Evolutionary conservation across 2,888 invertebrate genomes (phyloP).

Genomic region (Artemia sinica): DNA sequence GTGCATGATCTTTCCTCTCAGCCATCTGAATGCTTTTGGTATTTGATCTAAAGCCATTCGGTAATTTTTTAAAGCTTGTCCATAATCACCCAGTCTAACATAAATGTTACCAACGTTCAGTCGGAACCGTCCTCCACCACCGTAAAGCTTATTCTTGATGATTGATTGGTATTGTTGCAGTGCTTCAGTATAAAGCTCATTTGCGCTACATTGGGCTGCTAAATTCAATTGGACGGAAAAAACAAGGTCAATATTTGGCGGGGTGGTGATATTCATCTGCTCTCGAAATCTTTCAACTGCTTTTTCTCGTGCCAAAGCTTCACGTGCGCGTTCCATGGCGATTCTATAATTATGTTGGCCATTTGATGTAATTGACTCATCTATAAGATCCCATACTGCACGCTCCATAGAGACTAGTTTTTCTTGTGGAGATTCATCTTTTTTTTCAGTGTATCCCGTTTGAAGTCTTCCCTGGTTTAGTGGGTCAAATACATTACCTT

Average conservation of each 20-base stretch:
- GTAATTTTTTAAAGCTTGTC: slow-evolving; percentile 90
- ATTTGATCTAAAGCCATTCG: slow-evolving; percentile 93
- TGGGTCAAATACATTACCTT: slow-evolving; percentile 17
- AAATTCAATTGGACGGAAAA: slow-evolving; percentile 89
- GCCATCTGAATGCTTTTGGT: slow-evolving; percentile 75
- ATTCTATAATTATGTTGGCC: slow-evolving; percentile 43
- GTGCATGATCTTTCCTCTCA: slow-evolving; percentile 90
- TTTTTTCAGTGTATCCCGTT: not conserved
- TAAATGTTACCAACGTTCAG: slow-evolving; percentile 98
- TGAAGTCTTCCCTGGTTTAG: slow-evolving; percentile 16
- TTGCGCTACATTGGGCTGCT: slow-evolving; percentile 81
- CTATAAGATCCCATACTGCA: slow-evolving; percentile 71
- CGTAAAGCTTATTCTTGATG: slow-evolving; percentile 80
- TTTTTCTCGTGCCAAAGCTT: slow-evolving; percentile 81
- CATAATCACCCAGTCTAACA: slow-evolving; percentile 77
- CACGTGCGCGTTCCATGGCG: slow-evolving; percentile 80
- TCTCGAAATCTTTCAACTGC: slow-evolving; percentile 76
- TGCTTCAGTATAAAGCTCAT: slow-evolving; percentile 88
- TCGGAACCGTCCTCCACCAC: slow-evolving; percentile 77
- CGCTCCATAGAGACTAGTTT: slow-evolving; percentile 73
- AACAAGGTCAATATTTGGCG: slow-evolving; percentile 84
- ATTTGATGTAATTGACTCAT: slow-evolving; percentile 64
- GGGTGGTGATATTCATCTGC: slow-evolving; percentile 70
- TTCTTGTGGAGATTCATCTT: slow-evolving; percentile 47
- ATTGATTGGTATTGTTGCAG: slow-evolving; percentile 87